Evolutionary conservation across 2,113 vertebrate species (phyloP).

Genomic region (Scolopax mira): DNA sequence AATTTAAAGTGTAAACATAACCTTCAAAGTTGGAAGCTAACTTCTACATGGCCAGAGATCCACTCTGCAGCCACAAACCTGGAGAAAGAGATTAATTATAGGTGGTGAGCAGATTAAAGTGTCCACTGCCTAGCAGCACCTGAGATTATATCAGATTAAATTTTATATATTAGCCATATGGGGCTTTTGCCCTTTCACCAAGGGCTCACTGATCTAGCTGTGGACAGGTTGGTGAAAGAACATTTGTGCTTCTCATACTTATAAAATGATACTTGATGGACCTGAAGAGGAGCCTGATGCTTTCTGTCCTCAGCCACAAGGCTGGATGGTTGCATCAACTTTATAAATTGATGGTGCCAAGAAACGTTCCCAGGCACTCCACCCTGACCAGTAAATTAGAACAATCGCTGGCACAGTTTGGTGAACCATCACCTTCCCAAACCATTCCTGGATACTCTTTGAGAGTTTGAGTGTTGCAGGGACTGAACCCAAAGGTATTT

Average conservation of each 20-base stretch:
- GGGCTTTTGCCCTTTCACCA: not conserved
- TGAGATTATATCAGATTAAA: not conserved
- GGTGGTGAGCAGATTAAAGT: not conserved
- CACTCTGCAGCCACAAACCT: not conserved
- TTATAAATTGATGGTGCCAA: not conserved
- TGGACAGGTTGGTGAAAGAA: not conserved
- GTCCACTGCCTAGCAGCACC: not conserved
- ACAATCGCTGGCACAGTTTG: not conserved
- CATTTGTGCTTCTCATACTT: not conserved
- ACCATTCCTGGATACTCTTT: not conserved
- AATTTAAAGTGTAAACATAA: not conserved
- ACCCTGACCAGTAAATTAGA: not conserved
- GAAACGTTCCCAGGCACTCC: not conserved
- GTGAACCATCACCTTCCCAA: not conserved
- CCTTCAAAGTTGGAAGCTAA: not conserved
- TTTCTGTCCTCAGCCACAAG: not conserved
- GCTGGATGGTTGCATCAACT: not conserved
- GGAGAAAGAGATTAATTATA: not conserved
- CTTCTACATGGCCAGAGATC: accelerated
- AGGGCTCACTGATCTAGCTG: not conserved
- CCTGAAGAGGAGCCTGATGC: not conserved
- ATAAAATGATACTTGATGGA: not conserved
- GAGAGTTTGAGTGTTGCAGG: not conserved
- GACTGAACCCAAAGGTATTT: not conserved
- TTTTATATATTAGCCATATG: not conserved